These are phyloP conservation scores for Harlomillsia oculata DNA, from an alignment of 1,140 invertebrate species.

Conservation along the genomic window DNA sequence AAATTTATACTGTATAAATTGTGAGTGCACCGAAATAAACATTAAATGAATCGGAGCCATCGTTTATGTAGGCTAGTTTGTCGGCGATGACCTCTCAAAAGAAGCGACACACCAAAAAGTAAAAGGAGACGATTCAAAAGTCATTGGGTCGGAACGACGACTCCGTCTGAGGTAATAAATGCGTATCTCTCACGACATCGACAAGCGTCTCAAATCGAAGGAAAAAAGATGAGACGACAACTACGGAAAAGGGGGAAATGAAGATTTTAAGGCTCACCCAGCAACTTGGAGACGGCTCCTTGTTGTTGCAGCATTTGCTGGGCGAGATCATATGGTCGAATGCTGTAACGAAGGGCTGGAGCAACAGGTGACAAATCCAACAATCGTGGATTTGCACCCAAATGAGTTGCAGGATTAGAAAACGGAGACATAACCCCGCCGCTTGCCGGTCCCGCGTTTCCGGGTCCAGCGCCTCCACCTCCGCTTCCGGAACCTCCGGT, in stretches of 20 bases:
- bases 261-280: constrained; percentile 52
- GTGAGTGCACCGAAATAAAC: too few species aligned
- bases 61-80: too few species aligned
- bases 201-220: constrained; percentile 22
- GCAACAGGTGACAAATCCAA: constrained; percentile 57
- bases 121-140: constrained; percentile 1
- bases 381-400: constrained; percentile 59
- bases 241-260: neutral
- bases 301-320: constrained; percentile 79
- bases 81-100: neutral
- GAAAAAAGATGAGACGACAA: neutral
- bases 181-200: constrained; percentile 21
- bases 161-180: constrained; percentile 11
- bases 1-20: too few species aligned
- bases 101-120: neutral
- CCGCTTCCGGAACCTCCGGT: neutral
- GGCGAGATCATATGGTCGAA: constrained; percentile 77
- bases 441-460: neutral
- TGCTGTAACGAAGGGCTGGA: constrained; percentile 51
- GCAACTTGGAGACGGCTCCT: constrained; percentile 79
- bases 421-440: constrained; percentile 56
- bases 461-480: neutral
- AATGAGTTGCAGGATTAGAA: constrained; percentile 40
- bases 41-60: too few species aligned
- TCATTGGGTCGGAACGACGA: too few species aligned